Evolutionary conservation across 2,113 vertebrate species (phyloP).

Genomic region (Conger conger): DNA sequence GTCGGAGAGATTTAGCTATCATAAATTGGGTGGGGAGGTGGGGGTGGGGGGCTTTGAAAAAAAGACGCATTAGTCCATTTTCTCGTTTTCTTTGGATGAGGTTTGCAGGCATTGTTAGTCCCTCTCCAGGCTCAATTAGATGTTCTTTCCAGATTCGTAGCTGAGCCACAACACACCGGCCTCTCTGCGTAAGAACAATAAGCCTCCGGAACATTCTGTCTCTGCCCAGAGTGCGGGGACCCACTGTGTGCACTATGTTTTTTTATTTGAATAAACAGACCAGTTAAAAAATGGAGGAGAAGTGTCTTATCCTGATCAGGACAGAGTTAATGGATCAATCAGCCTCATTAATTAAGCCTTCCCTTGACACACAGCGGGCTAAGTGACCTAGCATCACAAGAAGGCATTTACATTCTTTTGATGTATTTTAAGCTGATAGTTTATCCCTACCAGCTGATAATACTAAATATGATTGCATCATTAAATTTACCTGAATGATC

Average conservation of each 20-base stretch:
- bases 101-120: neutral
- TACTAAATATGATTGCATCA: no score
- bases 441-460: no score
- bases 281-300: neutral
- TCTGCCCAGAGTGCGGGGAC: neutral
- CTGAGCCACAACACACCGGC: neutral
- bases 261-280: neutral
- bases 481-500: no score
- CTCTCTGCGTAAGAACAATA: neutral
- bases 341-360: neutral
- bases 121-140: neutral
- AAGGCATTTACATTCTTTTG: no score
- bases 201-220: neutral
- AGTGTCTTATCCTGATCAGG: neutral
- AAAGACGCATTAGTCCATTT: neutral
- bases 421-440: no score
- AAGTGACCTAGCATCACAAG: no score
- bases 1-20: slow-evolving; percentile 7
- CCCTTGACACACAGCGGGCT: neutral
- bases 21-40: neutral
- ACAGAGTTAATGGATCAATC: neutral
- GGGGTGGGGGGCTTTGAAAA: neutral
- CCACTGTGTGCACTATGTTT: neutral
- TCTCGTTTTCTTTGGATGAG: neutral
- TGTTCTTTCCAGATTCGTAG: neutral